Conservation (phyloP, 2,888 invertebrate species). For the Asteroscopus sphinx region DNA sequence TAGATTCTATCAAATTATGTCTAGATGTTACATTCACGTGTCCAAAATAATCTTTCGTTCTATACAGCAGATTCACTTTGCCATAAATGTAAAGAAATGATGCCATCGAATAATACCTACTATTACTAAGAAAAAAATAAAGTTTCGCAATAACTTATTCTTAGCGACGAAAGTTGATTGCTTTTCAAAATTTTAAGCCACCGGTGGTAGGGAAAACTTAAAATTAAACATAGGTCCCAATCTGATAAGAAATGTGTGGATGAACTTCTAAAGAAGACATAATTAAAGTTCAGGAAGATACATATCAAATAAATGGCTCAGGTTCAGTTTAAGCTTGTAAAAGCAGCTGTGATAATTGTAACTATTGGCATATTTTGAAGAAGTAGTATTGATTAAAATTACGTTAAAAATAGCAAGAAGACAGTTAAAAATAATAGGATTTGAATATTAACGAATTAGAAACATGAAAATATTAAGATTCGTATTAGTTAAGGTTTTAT, state of each 20-base stretch:
- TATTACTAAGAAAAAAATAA: slow-evolving; percentile 10
- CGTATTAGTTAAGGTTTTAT: too few relatives aligned
- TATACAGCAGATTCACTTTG: not conserved
- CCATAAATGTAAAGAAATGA: not conserved
- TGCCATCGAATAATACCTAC: not conserved
- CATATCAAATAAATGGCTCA: slow-evolving; percentile 17
- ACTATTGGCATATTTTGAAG: not conserved
- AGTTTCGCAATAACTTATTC: slow-evolving; percentile 29
- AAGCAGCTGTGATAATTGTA: slow-evolving; percentile 1
- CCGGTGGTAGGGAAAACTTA: slow-evolving; percentile 19
- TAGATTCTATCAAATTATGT: too few relatives aligned
- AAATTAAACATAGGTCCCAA: slow-evolving; percentile 22
- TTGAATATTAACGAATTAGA: too few relatives aligned
- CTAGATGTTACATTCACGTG: too few relatives aligned
- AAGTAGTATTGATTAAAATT: too few relatives aligned
- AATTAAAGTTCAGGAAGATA: slow-evolving; percentile 21
- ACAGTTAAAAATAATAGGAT: too few relatives aligned
- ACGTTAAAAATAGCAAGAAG: too few relatives aligned
- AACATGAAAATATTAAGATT: too few relatives aligned
- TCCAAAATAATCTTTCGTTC: too few relatives aligned
- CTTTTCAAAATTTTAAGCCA: slow-evolving; percentile 33
- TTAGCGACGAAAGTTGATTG: slow-evolving; percentile 35
- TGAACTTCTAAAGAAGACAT: slow-evolving; percentile 23
- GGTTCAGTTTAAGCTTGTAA: slow-evolving; percentile 4
- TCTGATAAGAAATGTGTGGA: slow-evolving; percentile 30